Conservation (phyloP, 2,797 vertebrate species). For the Gymnothorax javanicus region DNA sequence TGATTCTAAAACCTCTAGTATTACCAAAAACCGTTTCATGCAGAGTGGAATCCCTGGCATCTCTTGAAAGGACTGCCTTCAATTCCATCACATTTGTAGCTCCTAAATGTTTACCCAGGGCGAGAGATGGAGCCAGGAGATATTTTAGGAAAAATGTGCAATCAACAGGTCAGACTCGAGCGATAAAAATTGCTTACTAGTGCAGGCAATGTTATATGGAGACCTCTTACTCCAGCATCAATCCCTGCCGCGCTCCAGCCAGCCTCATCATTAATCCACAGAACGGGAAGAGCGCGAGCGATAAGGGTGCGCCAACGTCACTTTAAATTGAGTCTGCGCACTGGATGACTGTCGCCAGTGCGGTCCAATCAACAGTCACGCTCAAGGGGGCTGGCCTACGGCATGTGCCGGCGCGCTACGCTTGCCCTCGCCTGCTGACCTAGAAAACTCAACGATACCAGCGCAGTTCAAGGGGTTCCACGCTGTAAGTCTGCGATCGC, state of each 20-base stretch:
- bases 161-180: background rate
- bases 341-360: background rate
- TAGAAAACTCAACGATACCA: constrained; percentile 28
- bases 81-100: background rate
- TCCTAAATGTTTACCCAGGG: background rate
- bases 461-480: constrained; percentile 26
- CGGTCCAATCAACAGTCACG: constrained; percentile 8
- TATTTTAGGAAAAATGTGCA: background rate
- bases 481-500: background rate
- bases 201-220: no score
- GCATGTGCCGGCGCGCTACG: background rate
- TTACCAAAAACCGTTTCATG: no score
- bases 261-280: background rate
- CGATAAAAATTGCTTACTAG: no score
- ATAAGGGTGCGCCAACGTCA: background rate
- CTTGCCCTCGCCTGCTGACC: constrained; percentile 36
- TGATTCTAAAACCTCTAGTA: no score
- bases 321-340: background rate
- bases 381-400: background rate
- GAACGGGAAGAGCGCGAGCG: background rate
- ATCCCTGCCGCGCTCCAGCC: background rate
- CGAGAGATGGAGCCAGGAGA: background rate
- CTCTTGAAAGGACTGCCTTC: background rate
- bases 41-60: no score
- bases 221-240: no score